Conservation (phyloP, 2,113 vertebrate genomes). For the Lichenostomus cassidix region DNA sequence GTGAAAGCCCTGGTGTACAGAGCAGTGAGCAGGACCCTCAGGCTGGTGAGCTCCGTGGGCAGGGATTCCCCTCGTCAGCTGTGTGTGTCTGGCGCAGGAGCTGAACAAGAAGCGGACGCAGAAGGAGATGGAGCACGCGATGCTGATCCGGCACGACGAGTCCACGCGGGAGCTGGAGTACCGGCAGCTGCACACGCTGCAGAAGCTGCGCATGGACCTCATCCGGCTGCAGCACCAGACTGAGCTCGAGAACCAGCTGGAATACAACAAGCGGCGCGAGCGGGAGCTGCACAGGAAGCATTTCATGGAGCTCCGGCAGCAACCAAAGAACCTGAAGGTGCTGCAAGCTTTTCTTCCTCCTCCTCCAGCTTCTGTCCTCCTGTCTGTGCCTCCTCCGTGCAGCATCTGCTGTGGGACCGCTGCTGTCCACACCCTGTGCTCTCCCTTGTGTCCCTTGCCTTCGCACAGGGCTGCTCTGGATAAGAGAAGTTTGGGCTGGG, state of each 20-base stretch:
- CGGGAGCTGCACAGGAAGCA: constrained; percentile 97
- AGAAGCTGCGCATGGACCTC: constrained; percentile 98
- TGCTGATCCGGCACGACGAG: constrained; percentile 98
- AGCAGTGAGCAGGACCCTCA: rapidly evolving
- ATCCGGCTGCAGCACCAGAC: constrained; percentile 99
- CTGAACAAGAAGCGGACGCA: constrained; percentile 96
- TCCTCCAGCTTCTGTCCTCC: neutral
- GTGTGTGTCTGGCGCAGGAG: constrained; percentile 76
- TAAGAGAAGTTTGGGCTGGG: neutral
- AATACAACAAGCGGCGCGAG: constrained; percentile 97
- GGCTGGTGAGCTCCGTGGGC: rapidly evolving
- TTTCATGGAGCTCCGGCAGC: constrained; percentile 97
- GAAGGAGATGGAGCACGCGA: constrained; percentile 98
- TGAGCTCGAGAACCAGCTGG: constrained; percentile 98
- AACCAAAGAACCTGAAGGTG: constrained; percentile 99
- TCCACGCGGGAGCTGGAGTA: constrained; percentile 96
- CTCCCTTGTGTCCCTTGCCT: neutral
- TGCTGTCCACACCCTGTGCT: neutral
- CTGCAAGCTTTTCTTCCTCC: neutral
- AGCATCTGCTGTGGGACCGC: neutral
- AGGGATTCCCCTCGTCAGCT: neutral
- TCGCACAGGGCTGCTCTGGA: neutral
- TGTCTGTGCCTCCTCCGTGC: neutral
- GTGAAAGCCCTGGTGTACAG: rapidly evolving
- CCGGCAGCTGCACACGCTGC: constrained; percentile 92